phyloP scores from a whole-genome alignment of 2,797 vertebrate species.

The Mallotus villosus region DNA sequence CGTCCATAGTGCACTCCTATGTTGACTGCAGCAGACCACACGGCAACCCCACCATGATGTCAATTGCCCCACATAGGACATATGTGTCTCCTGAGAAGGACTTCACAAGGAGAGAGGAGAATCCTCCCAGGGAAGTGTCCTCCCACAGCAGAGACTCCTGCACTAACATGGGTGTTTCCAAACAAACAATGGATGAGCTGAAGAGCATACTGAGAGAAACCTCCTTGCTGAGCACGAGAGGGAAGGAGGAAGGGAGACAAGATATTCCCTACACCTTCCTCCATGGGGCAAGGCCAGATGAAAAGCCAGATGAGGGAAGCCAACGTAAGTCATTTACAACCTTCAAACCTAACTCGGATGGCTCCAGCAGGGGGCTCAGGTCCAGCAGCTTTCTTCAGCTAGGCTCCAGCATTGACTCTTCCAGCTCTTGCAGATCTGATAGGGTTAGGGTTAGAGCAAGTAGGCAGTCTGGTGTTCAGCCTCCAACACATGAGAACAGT shows the following conservation, averaged over 20 bases:
- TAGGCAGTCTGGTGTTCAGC: constrained; percentile 50
- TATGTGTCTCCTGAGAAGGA: constrained; percentile 33
- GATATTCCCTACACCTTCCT: constrained; percentile 55
- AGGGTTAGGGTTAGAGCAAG: constrained; percentile 47
- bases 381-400: constrained; percentile 56
- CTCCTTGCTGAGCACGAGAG: constrained; percentile 44
- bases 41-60: constrained; percentile 52
- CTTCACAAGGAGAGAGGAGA: constrained; percentile 14
- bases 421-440: constrained; percentile 60
- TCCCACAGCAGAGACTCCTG: constrained; percentile 39
- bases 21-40: constrained; percentile 39
- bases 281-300: constrained; percentile 42
- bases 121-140: constrained; percentile 18
- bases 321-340: constrained; percentile 63
- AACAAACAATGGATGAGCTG: constrained; percentile 74
- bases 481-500: constrained; percentile 41
- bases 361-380: constrained; percentile 54
- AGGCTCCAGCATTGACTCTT: constrained; percentile 60
- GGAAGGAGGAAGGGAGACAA: constrained; percentile 43
- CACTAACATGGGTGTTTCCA: constrained; percentile 56
- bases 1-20: constrained; percentile 56
- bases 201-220: constrained; percentile 73
- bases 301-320: constrained; percentile 59
- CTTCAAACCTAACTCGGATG: constrained; percentile 68
- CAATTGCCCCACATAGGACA: constrained; percentile 46